These are phyloP conservation scores for Chionoecetes opilio DNA, from an alignment of 1,140 invertebrate species.

Conservation along the genomic window DNA sequence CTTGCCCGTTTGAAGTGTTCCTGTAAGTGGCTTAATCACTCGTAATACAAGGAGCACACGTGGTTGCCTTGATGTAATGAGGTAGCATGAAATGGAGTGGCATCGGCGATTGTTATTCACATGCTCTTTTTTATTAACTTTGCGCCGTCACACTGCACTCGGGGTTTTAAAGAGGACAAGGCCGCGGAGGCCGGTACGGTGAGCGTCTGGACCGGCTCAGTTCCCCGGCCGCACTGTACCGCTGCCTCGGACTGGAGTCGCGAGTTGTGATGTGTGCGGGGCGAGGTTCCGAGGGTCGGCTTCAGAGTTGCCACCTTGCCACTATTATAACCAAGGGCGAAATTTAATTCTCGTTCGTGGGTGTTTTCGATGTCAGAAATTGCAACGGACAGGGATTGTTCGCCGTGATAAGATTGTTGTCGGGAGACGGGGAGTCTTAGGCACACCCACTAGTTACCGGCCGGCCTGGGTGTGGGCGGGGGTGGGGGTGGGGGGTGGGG, in stretches of 20 bases:
- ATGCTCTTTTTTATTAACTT: conserved; percentile 50
- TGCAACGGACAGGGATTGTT: not conserved
- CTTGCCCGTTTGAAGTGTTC: not conserved
- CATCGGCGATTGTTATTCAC: conserved; percentile 58
- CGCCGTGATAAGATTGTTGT: not conserved
- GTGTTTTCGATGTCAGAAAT: not conserved
- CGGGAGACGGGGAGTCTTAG: conserved; percentile 13
- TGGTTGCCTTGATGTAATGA: conserved; percentile 75
- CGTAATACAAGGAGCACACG: conserved; percentile 73
- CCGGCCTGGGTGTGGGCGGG: not conserved
- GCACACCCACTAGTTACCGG: not conserved
- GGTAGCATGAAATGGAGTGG: conserved; percentile 74
- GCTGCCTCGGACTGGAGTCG: not conserved
- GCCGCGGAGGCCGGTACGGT: conserved; percentile 69
- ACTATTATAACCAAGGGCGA: not conserved
- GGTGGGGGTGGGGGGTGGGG: not conserved
- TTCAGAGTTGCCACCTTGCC: not conserved
- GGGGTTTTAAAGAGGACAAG: conserved; percentile 60
- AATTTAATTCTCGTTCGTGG: not conserved
- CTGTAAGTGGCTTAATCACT: conserved; percentile 60
- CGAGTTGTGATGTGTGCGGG: not conserved
- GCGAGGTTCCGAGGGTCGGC: not conserved
- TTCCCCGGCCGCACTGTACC: conserved; percentile 71
- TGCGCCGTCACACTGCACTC: conserved; percentile 69
- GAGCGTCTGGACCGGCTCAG: conserved; percentile 58